Conservation (phyloP, 1,140 invertebrate species). For the Ylistrum balloti region DNA sequence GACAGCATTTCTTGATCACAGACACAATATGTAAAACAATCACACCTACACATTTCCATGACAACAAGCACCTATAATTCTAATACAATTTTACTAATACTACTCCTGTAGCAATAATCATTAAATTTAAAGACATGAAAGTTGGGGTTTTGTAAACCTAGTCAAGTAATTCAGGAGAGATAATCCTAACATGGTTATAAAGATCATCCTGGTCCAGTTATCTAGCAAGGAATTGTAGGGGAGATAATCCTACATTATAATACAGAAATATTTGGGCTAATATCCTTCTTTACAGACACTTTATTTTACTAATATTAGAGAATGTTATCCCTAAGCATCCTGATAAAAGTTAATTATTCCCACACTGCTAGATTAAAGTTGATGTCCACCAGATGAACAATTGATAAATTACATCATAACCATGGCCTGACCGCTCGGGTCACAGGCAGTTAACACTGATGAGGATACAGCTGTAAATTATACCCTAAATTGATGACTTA, state of each 20-base stretch:
- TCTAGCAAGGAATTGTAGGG: too few species aligned
- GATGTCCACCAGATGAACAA: slow-evolving; percentile 5
- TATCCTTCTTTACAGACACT: too few species aligned
- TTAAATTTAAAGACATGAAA: too few species aligned
- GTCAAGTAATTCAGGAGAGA: neutral
- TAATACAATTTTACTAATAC: too few species aligned
- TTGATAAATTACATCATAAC: slow-evolving; percentile 36
- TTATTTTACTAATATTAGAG: neutral
- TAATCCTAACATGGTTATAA: neutral
- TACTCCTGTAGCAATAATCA: too few species aligned
- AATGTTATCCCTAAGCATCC: neutral
- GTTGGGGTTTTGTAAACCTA: too few species aligned
- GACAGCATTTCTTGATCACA: neutral
- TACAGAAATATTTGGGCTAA: neutral
- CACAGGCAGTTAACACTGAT: slow-evolving; percentile 1
- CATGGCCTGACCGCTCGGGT: neutral
- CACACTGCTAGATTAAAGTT: neutral
- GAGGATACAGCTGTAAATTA: slow-evolving; percentile 11
- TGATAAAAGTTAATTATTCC: neutral
- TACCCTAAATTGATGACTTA: neutral
- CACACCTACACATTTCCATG: neutral
- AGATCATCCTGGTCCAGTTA: neutral
- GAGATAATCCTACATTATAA: neutral
- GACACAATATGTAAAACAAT: neutral
- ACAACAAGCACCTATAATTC: neutral